Conservation (phyloP, 1,140 invertebrate species). For the Augochlora pura region DNA sequence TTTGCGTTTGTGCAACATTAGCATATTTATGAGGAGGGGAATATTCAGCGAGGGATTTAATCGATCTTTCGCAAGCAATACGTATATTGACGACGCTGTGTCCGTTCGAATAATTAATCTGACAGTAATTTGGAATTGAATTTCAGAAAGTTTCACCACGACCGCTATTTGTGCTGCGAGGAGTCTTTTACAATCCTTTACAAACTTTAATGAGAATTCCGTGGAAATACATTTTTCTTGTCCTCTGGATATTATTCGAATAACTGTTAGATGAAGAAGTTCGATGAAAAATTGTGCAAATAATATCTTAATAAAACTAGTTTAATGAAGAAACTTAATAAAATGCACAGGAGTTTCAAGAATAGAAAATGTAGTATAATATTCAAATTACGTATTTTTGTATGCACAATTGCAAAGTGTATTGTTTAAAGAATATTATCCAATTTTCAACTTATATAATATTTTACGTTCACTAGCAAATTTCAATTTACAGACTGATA, state of each 20-base stretch:
- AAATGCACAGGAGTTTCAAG: too few relatives aligned
- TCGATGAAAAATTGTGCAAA: conserved; percentile 33
- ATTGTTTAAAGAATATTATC: too few relatives aligned
- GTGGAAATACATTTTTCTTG: not conserved
- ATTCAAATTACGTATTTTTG: too few relatives aligned
- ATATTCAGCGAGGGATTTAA: conserved; percentile 38
- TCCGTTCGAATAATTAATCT: conserved; percentile 29
- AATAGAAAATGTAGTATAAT: too few relatives aligned
- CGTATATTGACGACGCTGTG: not conserved
- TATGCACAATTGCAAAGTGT: too few relatives aligned
- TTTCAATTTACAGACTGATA: too few relatives aligned
- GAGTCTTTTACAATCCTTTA: not conserved
- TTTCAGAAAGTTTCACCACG: not conserved
- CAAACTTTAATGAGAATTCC: conserved; percentile 13
- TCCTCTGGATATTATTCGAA: not conserved
- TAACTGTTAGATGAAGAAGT: not conserved
- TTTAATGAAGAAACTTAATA: not conserved
- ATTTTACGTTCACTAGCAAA: too few relatives aligned
- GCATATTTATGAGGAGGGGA: conserved; percentile 40
- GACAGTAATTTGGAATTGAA: conserved; percentile 20
- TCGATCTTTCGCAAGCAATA: conserved; percentile 39
- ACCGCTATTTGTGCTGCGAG: not conserved
- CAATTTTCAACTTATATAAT: too few relatives aligned
- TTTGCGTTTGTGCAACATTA: conserved; percentile 28
- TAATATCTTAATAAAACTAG: not conserved